Conservation (phyloP, 1,140 invertebrate genomes). For the Gonatopus flavifemur region DNA sequence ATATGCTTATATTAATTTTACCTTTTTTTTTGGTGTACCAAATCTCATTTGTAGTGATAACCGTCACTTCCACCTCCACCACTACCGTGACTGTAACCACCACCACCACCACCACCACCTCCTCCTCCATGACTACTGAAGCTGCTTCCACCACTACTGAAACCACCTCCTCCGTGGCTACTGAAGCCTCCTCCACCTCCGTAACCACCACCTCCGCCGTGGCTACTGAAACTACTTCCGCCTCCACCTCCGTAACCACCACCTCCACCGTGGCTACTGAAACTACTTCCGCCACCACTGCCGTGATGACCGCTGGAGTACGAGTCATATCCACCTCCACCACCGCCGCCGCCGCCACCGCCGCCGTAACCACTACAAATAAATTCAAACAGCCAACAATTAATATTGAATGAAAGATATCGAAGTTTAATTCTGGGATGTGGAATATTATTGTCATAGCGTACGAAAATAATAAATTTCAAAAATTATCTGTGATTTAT, state of each 20-base stretch:
- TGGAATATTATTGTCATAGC: neutral
- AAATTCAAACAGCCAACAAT: neutral
- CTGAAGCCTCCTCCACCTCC: too few relatives aligned
- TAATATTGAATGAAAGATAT: neutral
- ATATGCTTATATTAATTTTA: too few relatives aligned
- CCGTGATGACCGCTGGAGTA: constrained; percentile 29
- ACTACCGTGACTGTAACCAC: too few relatives aligned
- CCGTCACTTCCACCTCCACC: too few relatives aligned
- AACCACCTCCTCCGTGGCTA: constrained; percentile 9
- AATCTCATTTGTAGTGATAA: too few relatives aligned
- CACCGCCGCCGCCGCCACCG: constrained; percentile 29
- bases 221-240: constrained; percentile 30
- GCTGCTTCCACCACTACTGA: constrained; percentile 20
- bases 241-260: constrained; percentile 9
- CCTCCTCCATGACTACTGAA: too few relatives aligned
- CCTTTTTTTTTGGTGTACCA: too few relatives aligned
- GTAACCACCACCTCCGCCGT: constrained; percentile 29
- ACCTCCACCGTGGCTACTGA: too few relatives aligned
- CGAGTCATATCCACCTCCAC: constrained; percentile 26
- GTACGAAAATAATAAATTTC: neutral
- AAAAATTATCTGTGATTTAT: too few relatives aligned
- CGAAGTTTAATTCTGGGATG: neutral
- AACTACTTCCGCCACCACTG: constrained; percentile 14
- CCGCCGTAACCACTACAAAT: constrained; percentile 30
- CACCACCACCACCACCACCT: too few relatives aligned